Evolutionary conservation across 2,888 invertebrate species (phyloP), one percentile per base, ranked within the genome.

Genomic region (Pristionchus mayeri): DNA sequence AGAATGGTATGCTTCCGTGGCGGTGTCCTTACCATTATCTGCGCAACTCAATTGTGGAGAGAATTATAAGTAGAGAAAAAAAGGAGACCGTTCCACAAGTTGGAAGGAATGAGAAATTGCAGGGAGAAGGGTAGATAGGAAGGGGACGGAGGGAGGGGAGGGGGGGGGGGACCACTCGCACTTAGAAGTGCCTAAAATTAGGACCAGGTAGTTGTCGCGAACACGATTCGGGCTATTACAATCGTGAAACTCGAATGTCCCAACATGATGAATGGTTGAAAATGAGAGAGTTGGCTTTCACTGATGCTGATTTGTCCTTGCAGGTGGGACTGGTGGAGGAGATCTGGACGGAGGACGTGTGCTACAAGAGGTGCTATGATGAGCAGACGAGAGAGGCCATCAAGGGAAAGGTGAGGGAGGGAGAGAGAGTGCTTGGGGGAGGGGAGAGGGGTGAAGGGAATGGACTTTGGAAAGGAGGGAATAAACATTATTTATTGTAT

Each of bases 261-360:
- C 34, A n/a, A n/a, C n/a, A n/a, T n/a, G n/a, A n/a, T n/a, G 63
- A 13, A 21, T 2, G 3, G 9, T 11, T 6, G 9, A 11, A 60
- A 13, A 60, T 7, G 11, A 9, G n/a, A n/a, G n/a, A n/a, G n/a
- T n/a, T n/a, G n/a, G n/a, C n/a, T n/a, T n/a, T n/a, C n/a, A n/a
- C n/a, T n/a, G n/a, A 54, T 21, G 6, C 44, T 54, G 21, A 21
- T 7, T 54, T 3, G 54, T 54, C 54, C n/a, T 54, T n/a, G 24
- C 40, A 85, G 57, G 81, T 71, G 0, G 85, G 57, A 18, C 30
- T 78, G 27, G 85, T 67, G 21, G 84, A 79, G 63, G 79, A 84
- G 44, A 84, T 78, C 40, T 60, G 60, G 60, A 84, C 60, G 21
- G 84, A 84, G 27, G 48, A 27, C 27, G 3, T 11, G 34, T 27